phyloP scores from a whole-genome alignment of 30 jellyfish, hydroid and myxozoan species.

The Aurelia sp. region DNA sequence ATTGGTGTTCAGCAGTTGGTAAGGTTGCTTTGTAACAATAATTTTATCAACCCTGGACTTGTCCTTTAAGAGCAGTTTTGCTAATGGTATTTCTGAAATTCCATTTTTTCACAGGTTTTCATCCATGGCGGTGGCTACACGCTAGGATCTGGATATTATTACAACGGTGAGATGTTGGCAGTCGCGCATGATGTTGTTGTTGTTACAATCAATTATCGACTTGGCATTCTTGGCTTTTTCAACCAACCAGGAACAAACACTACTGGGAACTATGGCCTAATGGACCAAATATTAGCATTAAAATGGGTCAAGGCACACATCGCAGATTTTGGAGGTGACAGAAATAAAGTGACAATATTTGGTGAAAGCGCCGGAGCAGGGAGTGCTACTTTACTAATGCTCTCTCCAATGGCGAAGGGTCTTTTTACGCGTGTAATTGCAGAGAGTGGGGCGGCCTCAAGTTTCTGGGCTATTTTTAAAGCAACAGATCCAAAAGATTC shows the following conservation, averaged over 20 bases:
- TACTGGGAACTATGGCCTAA: conserved; percentile 57
- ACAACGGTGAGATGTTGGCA: conserved; percentile 40
- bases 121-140: conserved; percentile 62
- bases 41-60: too few relatives aligned
- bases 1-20: too few relatives aligned
- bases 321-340: conserved; percentile 51
- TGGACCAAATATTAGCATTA: conserved; percentile 58
- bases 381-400: conserved; percentile 31
- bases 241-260: conserved; percentile 32
- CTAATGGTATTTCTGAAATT: neutral
- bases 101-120: conserved; percentile 26
- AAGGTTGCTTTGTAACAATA: too few relatives aligned
- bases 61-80: too few relatives aligned
- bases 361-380: conserved; percentile 68
- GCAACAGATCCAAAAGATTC: neutral
- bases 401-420: conserved; percentile 50
- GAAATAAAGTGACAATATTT: conserved; percentile 42
- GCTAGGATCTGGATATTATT: neutral
- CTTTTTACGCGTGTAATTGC: conserved; percentile 55
- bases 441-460: conserved; percentile 36
- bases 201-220: conserved; percentile 62
- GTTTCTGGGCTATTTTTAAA: conserved; percentile 27
- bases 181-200: conserved; percentile 27
- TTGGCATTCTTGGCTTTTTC: conserved; percentile 68
- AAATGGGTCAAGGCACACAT: conserved; percentile 55